These are phyloP conservation scores for Bungarus multicinctus DNA, from an alignment of 2,113 vertebrate genomes.

Conservation along the genomic window DNA sequence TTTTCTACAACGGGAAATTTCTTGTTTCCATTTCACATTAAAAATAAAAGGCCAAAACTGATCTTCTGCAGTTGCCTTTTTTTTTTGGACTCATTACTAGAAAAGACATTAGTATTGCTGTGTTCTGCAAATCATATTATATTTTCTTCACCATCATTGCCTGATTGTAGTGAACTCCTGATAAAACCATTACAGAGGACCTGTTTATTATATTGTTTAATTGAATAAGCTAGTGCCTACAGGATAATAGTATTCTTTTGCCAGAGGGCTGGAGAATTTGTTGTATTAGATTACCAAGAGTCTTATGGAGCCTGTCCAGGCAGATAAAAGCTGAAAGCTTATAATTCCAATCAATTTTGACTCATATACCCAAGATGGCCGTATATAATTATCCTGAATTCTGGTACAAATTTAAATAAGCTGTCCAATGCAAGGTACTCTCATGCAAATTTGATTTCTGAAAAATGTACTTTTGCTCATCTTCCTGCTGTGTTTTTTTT, in stretches of 20 bases:
- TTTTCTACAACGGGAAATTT: constrained; percentile 40
- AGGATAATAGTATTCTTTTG: constrained; percentile 45
- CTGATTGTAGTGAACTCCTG: constrained; percentile 51
- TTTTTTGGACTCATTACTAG: constrained; percentile 44
- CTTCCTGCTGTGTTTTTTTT: background rate
- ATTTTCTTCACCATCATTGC: constrained; percentile 36
- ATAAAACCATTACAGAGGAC: constrained; percentile 47
- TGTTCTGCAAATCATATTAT: constrained; percentile 58
- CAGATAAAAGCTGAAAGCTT: constrained; percentile 26
- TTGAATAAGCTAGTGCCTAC: constrained; percentile 57
- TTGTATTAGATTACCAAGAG: constrained; percentile 49
- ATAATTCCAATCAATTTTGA: background rate
- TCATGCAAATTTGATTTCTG: constrained; percentile 2
- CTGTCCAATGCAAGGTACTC: background rate
- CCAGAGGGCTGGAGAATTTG: constrained; percentile 48
- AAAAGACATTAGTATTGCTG: constrained; percentile 36
- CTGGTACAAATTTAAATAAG: background rate
- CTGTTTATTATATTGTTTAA: constrained; percentile 54
- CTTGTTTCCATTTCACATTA: constrained; percentile 48
- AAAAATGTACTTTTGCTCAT: background rate
- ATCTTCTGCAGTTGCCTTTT: constrained; percentile 44
- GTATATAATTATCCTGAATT: background rate
- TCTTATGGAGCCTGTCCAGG: constrained; percentile 30
- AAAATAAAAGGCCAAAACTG: constrained; percentile 45
- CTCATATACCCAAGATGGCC: background rate